phyloP scores from a whole-genome alignment of 2,797 vertebrate species.

The Pseudocheirus occidentalis region DNA sequence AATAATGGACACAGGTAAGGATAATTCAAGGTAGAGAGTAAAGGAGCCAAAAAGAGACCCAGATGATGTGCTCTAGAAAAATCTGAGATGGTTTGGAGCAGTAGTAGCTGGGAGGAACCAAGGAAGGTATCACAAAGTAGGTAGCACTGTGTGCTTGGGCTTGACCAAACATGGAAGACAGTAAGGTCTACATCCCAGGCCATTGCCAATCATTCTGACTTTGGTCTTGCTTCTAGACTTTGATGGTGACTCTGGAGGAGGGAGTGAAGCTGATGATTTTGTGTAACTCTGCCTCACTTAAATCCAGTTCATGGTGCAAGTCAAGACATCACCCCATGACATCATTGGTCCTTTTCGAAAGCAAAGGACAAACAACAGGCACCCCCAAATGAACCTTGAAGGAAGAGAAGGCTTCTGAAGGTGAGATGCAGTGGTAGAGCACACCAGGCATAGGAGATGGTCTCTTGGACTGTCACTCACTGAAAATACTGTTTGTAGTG shows the following conservation, averaged over 20 bases:
- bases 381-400: not conserved
- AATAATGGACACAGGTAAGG: not conserved
- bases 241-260: not conserved
- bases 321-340: not conserved
- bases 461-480: not conserved
- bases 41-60: not conserved
- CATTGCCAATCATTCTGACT: not conserved
- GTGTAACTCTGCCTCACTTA: not conserved
- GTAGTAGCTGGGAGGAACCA: not conserved
- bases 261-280: not conserved
- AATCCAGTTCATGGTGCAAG: not conserved
- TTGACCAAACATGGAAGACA: not conserved
- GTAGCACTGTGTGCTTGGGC: not conserved
- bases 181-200: not conserved
- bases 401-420: not conserved
- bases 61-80: not conserved
- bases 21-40: not conserved
- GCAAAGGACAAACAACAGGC: not conserved
- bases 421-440: not conserved
- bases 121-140: not conserved
- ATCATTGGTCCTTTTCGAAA: not conserved
- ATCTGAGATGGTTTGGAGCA: not conserved
- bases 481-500: not conserved
- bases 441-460: not conserved
- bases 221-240: not conserved